phyloP scores from a whole-genome alignment of 2,888 invertebrate species.

The Microlaimidae sp. region DNA sequence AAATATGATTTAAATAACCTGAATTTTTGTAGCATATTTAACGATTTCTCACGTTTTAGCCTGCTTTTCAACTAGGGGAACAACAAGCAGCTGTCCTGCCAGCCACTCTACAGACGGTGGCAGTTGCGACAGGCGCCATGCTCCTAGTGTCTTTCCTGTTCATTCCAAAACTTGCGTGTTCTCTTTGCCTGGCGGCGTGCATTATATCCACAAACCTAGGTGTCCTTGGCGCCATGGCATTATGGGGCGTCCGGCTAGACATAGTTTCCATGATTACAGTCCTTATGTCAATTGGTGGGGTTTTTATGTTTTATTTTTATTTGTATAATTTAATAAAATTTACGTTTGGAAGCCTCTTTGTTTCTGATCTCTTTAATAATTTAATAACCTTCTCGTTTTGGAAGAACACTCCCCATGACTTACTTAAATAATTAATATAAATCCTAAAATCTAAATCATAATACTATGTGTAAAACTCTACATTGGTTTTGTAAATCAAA shows the following conservation, averaged over 20 bases:
- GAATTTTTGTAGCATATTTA: no score
- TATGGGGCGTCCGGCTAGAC: constrained; percentile 49
- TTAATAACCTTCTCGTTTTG: no score
- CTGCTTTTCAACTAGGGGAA: constrained; percentile 12
- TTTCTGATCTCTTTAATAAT: no score
- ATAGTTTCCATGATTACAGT: constrained; percentile 77
- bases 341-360: no score
- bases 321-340: no score
- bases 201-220: constrained; percentile 77
- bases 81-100: constrained; percentile 14
- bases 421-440: no score
- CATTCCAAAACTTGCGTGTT: constrained; percentile 70
- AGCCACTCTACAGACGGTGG: constrained; percentile 46
- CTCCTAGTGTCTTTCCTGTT: constrained; percentile 77
- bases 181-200: constrained; percentile 77
- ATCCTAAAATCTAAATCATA: no score
- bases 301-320: no score
- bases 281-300: constrained; percentile 89
- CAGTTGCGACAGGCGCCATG: constrained; percentile 71
- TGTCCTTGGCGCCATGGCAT: constrained; percentile 78
- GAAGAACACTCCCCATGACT: no score
- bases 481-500: no score
- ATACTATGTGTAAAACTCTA: no score
- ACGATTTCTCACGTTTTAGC: constrained; percentile 6
- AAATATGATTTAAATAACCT: no score